phyloP scores from a whole-genome alignment of 2,113 vertebrate species.

The Eretmochelys imbricata region DNA sequence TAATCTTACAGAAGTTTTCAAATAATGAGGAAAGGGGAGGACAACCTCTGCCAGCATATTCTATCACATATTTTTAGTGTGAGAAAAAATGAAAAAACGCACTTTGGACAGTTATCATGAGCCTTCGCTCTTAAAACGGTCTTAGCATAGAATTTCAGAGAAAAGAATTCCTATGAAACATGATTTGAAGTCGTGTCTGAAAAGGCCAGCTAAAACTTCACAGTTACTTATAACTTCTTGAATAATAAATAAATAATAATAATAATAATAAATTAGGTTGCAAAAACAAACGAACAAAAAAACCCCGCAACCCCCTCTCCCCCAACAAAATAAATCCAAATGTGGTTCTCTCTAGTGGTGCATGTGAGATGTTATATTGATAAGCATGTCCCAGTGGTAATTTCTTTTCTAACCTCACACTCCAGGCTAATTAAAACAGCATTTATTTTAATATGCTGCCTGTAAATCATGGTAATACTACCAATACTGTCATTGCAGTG shows the following conservation, averaged over 20 bases:
- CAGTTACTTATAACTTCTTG: not conserved
- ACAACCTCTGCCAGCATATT: not conserved
- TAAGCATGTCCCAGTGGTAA: not conserved
- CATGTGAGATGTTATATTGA: not conserved
- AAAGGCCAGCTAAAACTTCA: not conserved
- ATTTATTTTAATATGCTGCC: slow-evolving; percentile 9
- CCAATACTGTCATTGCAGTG: slow-evolving; percentile 1
- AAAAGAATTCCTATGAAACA: not conserved
- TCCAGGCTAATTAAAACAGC: slow-evolving; percentile 19
- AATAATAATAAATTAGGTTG: not conserved
- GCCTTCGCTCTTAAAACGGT: not conserved
- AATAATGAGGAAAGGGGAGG: not conserved
- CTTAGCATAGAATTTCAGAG: not conserved
- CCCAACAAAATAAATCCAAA: not conserved
- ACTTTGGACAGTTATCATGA: not conserved
- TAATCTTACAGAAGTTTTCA: not conserved
- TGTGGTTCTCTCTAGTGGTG: not conserved
- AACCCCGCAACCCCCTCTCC: not conserved
- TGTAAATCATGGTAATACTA: slow-evolving; percentile 19
- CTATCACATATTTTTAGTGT: not conserved
- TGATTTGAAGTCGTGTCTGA: not conserved
- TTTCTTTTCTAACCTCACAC: slow-evolving; percentile 10
- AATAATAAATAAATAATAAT: too few species aligned
- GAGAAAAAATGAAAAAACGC: not conserved
- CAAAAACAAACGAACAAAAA: not conserved